Evolutionary conservation across 2,113 vertebrate genomes (phyloP), one percentile per base, ranked within the genome.

Genomic region (Puntigrus tetrazona): DNA sequence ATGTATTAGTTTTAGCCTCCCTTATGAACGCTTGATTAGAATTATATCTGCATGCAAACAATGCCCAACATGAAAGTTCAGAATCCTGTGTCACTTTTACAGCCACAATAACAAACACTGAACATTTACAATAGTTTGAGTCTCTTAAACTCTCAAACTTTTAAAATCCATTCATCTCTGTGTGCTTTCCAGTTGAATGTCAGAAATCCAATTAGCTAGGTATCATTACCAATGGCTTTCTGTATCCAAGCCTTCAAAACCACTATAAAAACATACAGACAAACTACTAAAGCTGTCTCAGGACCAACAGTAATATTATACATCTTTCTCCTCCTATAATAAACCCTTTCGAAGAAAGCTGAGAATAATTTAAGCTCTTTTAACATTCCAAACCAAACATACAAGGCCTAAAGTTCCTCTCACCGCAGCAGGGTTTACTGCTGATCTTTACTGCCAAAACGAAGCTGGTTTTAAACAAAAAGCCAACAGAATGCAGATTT

Each of bases 181-280:
- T 11, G 3, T 75, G 29, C 43, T 10, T 16, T 73, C 84, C 79
- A 69, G 43, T 8, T 45, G 61, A 36, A 77, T 0, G 36, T 41
- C 27, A 18, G 41, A 79, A 83, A 83, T 65, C 81, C 47, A 59
- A 75, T 83, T 86, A 78, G 63, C 38, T 73, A 61, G 63, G 65
- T 36, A 82, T 86, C 81, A 73, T 86, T 83, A 83, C 82, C 57
- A 27, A 14, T 47, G 59, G 45, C 45, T 27, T 45, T 76, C 65
- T 78, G 72, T 31, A 52, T 65, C 45, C 55, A 77, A 84, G 69
- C 82, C 69, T 75, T 77, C 76, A 72, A 80, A 86, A 72, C 76
- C 76, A 41, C 81, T 80, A 47, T 63, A 34, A 67, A 80, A 67
- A 84, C 69, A 87, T 57, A 84, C 65, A 18, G 55, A 80, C 41